Percentiles rank a stretch among this genome's conserved stretches.
Evolutionary conservation across 1,140 invertebrate genomes (phyloP).

Genomic region (Augochlora pura): DNA sequence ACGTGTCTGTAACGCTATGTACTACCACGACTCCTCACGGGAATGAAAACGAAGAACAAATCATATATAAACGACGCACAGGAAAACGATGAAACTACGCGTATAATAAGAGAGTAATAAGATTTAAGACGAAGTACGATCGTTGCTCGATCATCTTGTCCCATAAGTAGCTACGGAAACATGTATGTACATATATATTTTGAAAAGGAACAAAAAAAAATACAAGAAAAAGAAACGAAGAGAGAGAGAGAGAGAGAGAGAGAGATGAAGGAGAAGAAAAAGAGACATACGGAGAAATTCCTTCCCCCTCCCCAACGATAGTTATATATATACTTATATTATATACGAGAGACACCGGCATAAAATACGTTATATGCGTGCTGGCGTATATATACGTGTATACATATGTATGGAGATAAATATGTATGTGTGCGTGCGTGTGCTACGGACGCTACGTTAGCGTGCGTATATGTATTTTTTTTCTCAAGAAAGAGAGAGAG

Average conservation of each 20-base stretch:
- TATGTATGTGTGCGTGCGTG: constrained; percentile 16
- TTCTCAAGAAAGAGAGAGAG: constrained; percentile 51
- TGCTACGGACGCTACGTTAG: constrained; percentile 2
- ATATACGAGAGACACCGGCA: constrained; percentile 32
- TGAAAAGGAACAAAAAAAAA: constrained; percentile 16
- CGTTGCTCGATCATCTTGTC: constrained; percentile 48
- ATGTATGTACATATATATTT: constrained; percentile 42
- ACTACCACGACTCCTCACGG: constrained; percentile 18
- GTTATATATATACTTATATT: constrained; percentile 38
- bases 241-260: constrained; percentile 2
- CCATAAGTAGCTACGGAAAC: constrained; percentile 43
- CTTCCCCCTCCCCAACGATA: constrained; percentile 25
- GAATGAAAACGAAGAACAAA: constrained; percentile 24
- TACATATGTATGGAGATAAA: constrained; percentile 22
- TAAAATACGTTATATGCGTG: constrained; percentile 29
- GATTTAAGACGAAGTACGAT: constrained; percentile 21
- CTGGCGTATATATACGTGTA: no score
- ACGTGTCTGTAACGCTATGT: constrained; percentile 19
- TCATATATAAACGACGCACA: constrained; percentile 54
- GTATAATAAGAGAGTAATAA: constrained; percentile 29
- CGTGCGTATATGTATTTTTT: constrained; percentile 64
- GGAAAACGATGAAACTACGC: constrained; percentile 55
- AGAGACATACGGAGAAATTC: constrained; percentile 27
- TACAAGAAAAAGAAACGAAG: background rate
- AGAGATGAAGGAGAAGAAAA: background rate